These are phyloP conservation scores for Andrena praecox DNA, from an alignment of 2,888 invertebrate genomes.

Conservation along the genomic window DNA sequence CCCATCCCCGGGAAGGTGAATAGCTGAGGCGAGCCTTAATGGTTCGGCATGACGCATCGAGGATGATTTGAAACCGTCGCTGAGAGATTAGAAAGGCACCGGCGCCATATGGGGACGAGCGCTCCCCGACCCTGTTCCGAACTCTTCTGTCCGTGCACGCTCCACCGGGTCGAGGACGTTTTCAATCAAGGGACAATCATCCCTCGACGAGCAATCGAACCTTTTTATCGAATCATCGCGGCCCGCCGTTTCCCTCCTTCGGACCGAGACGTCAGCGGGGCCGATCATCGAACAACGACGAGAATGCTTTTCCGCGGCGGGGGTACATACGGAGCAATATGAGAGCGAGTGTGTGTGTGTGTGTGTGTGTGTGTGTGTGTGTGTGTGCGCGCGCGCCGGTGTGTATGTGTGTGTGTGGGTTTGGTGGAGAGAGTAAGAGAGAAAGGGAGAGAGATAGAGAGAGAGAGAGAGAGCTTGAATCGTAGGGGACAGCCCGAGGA, in stretches of 20 bases:
- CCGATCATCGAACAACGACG: constrained; percentile 65
- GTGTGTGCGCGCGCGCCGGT: background rate
- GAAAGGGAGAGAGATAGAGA: constrained; percentile 1
- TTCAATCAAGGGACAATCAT: constrained; percentile 79
- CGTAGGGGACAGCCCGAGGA: constrained; percentile 37
- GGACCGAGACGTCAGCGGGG: constrained; percentile 52
- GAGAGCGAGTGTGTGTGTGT: constrained; percentile 11
- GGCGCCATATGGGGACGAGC: constrained; percentile 61
- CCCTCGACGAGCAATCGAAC: constrained; percentile 76
- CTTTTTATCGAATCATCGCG: constrained; percentile 75
- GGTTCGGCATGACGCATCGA: constrained; percentile 47
- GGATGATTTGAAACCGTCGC: constrained; percentile 53
- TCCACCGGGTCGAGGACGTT: constrained; percentile 71
- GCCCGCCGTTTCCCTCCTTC: constrained; percentile 55
- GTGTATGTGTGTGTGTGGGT: background rate
- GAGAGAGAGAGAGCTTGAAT: constrained; percentile 17
- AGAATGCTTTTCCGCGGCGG: constrained; percentile 49
- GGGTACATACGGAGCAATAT: constrained; percentile 52
- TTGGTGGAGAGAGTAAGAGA: background rate
- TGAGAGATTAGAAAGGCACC: constrained; percentile 66
- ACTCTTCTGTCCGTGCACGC: constrained; percentile 56
- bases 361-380: background rate
- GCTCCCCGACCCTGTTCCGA: constrained; percentile 32
- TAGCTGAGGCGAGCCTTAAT: constrained; percentile 36
- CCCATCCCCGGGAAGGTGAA: background rate